Conservation (phyloP, 2,888 invertebrate species). For the Drosophila affinis region DNA sequence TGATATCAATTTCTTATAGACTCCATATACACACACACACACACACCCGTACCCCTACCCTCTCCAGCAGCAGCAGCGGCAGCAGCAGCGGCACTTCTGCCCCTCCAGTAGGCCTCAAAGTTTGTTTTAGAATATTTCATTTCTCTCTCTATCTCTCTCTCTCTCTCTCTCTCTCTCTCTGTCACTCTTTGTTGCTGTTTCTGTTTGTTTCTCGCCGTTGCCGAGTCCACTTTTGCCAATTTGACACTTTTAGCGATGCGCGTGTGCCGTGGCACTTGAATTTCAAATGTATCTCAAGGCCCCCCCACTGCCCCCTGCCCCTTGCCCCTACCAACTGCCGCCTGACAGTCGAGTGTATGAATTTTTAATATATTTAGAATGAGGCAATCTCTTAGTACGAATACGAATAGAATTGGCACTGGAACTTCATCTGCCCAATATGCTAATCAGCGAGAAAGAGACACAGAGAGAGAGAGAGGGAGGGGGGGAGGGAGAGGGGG, state of each 20-base stretch:
- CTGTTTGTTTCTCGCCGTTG: conserved; percentile 25
- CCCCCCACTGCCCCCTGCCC: conserved; percentile 20
- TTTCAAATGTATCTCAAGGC: conserved; percentile 63
- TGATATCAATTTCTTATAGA: conserved; percentile 78
- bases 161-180: background rate
- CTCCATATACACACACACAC: conserved; percentile 19
- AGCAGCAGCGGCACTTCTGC: background rate
- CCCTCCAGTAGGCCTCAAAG: conserved; percentile 58
- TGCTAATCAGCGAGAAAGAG: conserved; percentile 54
- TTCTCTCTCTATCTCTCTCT: conserved; percentile 3
- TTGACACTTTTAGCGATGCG: conserved; percentile 75
- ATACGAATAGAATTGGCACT: background rate
- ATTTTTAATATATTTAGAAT: conserved; percentile 69
- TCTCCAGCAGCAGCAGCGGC: background rate
- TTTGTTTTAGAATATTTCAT: conserved; percentile 47
- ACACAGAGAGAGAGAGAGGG: background rate
- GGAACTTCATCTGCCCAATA: conserved; percentile 56
- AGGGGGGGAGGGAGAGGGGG: background rate
- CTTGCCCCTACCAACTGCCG: background rate
- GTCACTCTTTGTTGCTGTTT: conserved; percentile 18
- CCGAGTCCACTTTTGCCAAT: conserved; percentile 65
- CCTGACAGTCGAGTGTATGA: conserved; percentile 72
- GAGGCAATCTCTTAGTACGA: conserved; percentile 59
- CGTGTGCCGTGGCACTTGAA: conserved; percentile 61
- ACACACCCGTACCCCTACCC: background rate